Evolutionary conservation across 2,888 invertebrate species (phyloP).

Genomic region (Junonia oenone): DNA sequence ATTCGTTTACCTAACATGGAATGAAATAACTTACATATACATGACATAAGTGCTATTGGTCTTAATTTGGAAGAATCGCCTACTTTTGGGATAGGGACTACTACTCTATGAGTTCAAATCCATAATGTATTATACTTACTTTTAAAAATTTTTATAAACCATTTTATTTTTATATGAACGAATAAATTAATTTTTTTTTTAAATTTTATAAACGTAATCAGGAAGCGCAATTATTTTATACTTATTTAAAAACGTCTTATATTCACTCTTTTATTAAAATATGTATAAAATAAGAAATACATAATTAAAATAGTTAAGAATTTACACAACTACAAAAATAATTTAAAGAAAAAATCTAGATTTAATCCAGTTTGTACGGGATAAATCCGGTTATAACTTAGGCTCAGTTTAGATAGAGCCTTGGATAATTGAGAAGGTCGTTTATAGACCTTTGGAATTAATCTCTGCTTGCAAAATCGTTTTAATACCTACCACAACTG

Average conservation of each 20-base stretch:
- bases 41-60: neutral
- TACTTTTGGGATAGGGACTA: neutral
- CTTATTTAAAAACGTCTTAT: neutral
- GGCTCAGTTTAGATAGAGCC: constrained; percentile 9
- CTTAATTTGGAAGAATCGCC: neutral
- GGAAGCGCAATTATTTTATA: neutral
- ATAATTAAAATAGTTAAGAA: too few species aligned
- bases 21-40: constrained; percentile 10
- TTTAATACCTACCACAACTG: constrained; percentile 1
- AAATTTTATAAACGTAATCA: too few species aligned
- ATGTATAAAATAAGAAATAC: too few species aligned
- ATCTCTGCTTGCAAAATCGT: constrained; percentile 18
- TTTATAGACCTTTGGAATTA: constrained; percentile 44
- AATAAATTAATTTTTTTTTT: too few species aligned
- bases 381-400: constrained; percentile 3
- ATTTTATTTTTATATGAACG: too few species aligned
- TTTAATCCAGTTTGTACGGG: neutral
- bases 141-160: too few species aligned
- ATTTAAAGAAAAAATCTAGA: neutral
- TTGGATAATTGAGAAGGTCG: constrained; percentile 31
- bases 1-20: neutral
- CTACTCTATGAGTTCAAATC: too few species aligned
- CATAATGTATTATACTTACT: too few species aligned
- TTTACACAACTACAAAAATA: too few species aligned
- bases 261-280: too few species aligned